Percentiles rank a stretch among this genome's conserved stretches.
These are phyloP conservation scores for Intellagama lesueurii DNA, from an alignment of 2,797 vertebrate genomes.

Conservation along the genomic window DNA sequence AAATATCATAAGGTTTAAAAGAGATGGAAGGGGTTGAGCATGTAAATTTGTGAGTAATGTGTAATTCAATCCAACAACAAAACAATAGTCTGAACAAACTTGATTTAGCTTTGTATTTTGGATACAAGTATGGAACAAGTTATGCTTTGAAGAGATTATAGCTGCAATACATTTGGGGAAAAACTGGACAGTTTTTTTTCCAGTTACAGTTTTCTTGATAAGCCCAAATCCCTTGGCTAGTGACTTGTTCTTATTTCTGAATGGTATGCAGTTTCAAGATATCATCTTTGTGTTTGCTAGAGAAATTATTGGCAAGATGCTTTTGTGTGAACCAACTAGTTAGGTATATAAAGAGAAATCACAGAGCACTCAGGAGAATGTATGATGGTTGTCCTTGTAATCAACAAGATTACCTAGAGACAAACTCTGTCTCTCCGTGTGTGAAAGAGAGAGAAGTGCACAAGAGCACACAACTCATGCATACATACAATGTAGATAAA, in stretches of 20 bases:
- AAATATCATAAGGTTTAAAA: background rate
- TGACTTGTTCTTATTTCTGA: background rate
- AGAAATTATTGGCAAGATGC: conserved; percentile 4
- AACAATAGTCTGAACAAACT: background rate
- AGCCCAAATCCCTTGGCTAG: background rate
- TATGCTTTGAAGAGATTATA: conserved; percentile 20
- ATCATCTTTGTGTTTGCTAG: background rate
- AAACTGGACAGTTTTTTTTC: background rate
- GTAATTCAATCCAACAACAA: background rate
- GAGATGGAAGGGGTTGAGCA: too few species aligned
- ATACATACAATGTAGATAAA: too few species aligned
- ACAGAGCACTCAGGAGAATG: background rate
- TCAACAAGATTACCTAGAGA: conserved; percentile 9
- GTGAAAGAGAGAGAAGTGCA: background rate
- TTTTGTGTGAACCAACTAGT: background rate
- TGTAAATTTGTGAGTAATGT: background rate
- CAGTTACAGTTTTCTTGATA: conserved; percentile 18
- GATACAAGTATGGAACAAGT: background rate
- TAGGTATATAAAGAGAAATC: background rate
- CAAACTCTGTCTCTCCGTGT: background rate
- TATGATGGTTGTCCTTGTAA: background rate
- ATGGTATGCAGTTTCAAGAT: conserved; percentile 1
- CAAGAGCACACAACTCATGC: background rate
- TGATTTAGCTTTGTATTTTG: background rate
- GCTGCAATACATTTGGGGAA: background rate